Evolutionary conservation across 2,113 vertebrate genomes (phyloP).

Genomic region (Tyto alba): DNA sequence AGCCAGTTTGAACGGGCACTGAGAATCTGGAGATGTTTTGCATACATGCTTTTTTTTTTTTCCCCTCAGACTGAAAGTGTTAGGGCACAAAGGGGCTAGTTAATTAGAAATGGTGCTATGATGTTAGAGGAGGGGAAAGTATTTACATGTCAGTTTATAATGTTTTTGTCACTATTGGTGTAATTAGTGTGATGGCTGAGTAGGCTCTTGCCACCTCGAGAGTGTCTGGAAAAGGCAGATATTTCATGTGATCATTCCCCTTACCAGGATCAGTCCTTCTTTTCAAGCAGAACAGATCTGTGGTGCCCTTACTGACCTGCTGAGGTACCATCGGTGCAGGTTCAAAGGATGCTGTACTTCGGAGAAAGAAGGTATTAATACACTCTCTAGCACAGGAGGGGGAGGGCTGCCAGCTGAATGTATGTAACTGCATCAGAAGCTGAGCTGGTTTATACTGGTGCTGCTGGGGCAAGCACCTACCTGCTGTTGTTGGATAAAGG

Average conservation of each 20-base stretch:
- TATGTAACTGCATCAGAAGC: background rate
- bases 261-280: background rate
- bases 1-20: background rate
- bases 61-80: background rate
- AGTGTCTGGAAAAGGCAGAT: background rate
- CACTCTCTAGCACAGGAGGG: background rate
- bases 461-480: background rate
- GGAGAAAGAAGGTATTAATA: background rate
- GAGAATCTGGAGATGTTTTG: background rate
- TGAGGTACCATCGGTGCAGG: too few relatives aligned
- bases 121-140: background rate
- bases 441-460: background rate
- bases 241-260: background rate
- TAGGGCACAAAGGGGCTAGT: background rate
- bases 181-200: background rate
- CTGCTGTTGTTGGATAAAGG: too few relatives aligned
- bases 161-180: background rate
- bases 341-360: rapidly evolving
- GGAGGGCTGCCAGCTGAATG: background rate
- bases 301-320: background rate
- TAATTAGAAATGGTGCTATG: background rate
- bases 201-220: background rate
- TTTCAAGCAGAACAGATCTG: background rate
- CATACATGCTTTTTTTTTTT: background rate
- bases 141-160: background rate